Evolutionary conservation across 1,140 invertebrate genomes (phyloP), one percentile per base, ranked within the genome.

Genomic region (Brachionus sp.): DNA sequence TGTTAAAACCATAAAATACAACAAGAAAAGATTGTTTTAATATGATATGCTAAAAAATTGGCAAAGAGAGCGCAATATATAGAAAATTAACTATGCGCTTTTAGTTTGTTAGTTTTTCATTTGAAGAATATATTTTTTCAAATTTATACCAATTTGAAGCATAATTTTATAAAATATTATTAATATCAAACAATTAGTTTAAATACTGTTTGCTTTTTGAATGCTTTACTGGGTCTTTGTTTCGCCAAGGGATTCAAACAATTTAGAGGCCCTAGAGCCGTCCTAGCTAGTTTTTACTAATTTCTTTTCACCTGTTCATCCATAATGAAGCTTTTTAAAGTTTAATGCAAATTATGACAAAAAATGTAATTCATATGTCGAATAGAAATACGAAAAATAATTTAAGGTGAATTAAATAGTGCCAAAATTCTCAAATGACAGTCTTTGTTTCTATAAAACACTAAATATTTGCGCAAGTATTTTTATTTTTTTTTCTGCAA

Each of bases 41-140:
- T 57, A 57, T 25, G 50, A 57, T 57, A 57, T 57, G 50, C 50
- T 57, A 19, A 25, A 57, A 57, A 57, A 57, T 57, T 57, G 50
- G 50, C 50, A 57, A 57, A 57, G 50, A 57, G 50, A 57, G 50
- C 50, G 50, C 50, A 57, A 57, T 57, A 57, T 57, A 57, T n/a
- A 57, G 50, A 57, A 57, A 57, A 57, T 57, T 57, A 57, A 57
- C n/a, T 57, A 25, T 57, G 50, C 50, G 50, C 50, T 57, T 57
- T 57, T 57, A 57, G n/a, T 19, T 57, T 57, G 19, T 57, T 42
- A 42, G 39, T 3, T 10, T 29, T 42, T 42, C 39, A 42, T 42
- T 42, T 42, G 39, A 42, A 42, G 12, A 42, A 42, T 10, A 42
- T 42, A 42, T 9, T 19, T n/a, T 57, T 57, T 57, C 19, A 53